phyloP scores from a whole-genome alignment of 2,888 invertebrate species.

The Hanleya hanleyi region DNA sequence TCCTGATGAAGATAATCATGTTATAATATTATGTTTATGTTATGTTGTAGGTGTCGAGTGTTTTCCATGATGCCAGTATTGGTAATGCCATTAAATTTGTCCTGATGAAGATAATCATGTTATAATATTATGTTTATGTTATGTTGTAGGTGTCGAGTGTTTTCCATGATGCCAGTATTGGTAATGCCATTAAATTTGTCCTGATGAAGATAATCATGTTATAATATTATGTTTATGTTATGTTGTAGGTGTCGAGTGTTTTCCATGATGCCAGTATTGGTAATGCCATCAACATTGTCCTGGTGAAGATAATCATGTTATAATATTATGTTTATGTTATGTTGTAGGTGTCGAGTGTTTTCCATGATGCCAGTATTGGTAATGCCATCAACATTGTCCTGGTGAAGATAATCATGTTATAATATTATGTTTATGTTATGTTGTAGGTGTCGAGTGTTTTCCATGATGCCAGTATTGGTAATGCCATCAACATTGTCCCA shows the following conservation, averaged over 20 bases:
- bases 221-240: background rate
- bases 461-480: conserved; percentile 85
- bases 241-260: conserved; percentile 64
- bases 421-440: background rate
- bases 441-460: conserved; percentile 68
- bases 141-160: conserved; percentile 64
- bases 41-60: conserved; percentile 61
- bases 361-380: conserved; percentile 83
- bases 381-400: conserved; percentile 93
- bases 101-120: too few relatives aligned
- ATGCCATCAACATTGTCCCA: conserved; percentile 91
- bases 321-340: background rate
- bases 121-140: background rate
- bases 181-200: conserved; percentile 92
- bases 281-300: conserved; percentile 91
- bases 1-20: too few relatives aligned
- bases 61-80: conserved; percentile 80
- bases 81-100: conserved; percentile 93
- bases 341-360: conserved; percentile 67
- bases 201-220: too few relatives aligned
- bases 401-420: conserved; percentile 85
- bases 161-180: conserved; percentile 82
- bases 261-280: conserved; percentile 84
- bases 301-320: conserved; percentile 87
- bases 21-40: background rate